phyloP scores from a whole-genome alignment of 2,888 invertebrate genomes.

The Metopia argyrocephala region DNA sequence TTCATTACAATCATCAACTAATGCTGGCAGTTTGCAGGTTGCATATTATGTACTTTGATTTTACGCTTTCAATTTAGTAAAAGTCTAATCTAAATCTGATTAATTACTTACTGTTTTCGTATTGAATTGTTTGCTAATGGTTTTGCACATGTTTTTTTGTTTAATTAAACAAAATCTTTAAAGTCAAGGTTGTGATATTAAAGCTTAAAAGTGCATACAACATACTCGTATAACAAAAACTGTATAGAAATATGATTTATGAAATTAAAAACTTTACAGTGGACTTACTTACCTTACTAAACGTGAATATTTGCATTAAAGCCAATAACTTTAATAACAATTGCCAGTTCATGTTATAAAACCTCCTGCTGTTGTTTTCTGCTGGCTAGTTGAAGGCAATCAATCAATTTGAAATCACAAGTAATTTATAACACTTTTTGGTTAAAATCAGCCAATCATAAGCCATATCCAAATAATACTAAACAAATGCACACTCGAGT shows the following conservation, averaged over 20 bases:
- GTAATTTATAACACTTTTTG: conserved; percentile 30
- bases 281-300: conserved; percentile 71
- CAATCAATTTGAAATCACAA: conserved; percentile 52
- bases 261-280: background rate
- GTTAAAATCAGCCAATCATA: conserved; percentile 23
- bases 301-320: conserved; percentile 70
- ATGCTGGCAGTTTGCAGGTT: too few relatives aligned
- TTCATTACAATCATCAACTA: too few relatives aligned
- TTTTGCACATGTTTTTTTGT: background rate
- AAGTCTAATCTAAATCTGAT: too few relatives aligned
- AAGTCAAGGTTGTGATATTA: background rate
- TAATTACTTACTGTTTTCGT: background rate
- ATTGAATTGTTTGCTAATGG: background rate
- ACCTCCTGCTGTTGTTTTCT: conserved; percentile 39
- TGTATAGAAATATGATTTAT: background rate
- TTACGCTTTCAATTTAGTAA: too few relatives aligned
- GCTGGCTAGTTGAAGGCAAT: conserved; percentile 19
- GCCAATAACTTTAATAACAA: conserved; percentile 69
- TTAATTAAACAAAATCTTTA: background rate
- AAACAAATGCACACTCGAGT: conserved; percentile 2
- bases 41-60: too few relatives aligned
- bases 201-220: background rate
- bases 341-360: conserved; percentile 64
- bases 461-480: conserved; percentile 48
- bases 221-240: background rate